Evolutionary conservation across 2,113 vertebrate genomes (phyloP).

Genomic region (Vanacampus margaritifer): DNA sequence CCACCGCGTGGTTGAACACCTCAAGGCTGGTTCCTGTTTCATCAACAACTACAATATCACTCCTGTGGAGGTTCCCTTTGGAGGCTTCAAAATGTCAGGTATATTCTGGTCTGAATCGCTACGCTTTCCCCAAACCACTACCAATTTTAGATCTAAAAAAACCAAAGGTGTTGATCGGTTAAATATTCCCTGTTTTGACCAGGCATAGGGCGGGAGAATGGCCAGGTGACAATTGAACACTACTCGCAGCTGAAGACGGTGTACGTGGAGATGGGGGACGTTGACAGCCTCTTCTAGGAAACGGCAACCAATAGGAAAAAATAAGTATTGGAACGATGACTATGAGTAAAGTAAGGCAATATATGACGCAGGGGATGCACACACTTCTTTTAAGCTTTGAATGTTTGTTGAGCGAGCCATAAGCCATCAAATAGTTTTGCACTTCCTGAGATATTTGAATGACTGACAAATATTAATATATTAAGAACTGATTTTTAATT

Average conservation of each 20-base stretch:
- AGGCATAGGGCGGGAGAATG: conserved; percentile 96
- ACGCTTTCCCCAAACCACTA: neutral
- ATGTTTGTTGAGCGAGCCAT: neutral
- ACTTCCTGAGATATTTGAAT: neutral
- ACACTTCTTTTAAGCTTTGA: neutral
- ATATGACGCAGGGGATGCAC: conserved; percentile 1
- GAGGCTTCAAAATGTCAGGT: conserved; percentile 96
- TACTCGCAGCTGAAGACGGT: conserved; percentile 95
- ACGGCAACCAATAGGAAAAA: neutral
- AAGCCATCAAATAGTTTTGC: neutral
- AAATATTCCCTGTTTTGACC: neutral
- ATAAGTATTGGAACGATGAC: neutral
- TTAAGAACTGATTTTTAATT: neutral
- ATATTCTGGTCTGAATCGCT: conserved; percentile 17
- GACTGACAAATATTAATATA: too few species aligned
- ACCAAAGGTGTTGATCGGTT: neutral
- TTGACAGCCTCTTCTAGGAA: conserved; percentile 84
- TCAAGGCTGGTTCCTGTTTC: conserved; percentile 91
- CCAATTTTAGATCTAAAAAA: neutral
- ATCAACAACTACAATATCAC: conserved; percentile 96
- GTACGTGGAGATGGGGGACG: conserved; percentile 92
- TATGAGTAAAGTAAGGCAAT: conserved; percentile 1
- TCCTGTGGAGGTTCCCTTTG: conserved; percentile 92
- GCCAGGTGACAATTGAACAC: conserved; percentile 84
- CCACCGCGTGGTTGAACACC: conserved; percentile 84